These are phyloP conservation scores for Cheilosia vulpina DNA, from an alignment of 2,888 invertebrate species.

Conservation along the genomic window DNA sequence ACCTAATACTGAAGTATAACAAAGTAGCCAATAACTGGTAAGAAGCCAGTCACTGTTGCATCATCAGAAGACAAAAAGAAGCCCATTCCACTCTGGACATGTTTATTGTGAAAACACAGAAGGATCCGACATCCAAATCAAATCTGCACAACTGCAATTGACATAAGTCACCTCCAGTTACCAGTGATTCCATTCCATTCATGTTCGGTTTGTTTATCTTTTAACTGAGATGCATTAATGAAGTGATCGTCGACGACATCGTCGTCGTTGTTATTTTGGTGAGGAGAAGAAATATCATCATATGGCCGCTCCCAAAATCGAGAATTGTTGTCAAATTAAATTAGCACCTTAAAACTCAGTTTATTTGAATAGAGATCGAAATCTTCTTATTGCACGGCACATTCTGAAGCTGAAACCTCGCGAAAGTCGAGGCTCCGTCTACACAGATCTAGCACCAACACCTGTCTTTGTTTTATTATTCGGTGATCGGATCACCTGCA, in stretches of 20 bases:
- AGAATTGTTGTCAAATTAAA: conserved; percentile 69
- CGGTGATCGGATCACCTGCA: conserved; percentile 50
- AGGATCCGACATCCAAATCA: conserved; percentile 30
- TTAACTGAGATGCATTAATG: conserved; percentile 58
- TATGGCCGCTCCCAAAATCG: conserved; percentile 63
- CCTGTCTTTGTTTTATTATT: conserved; percentile 59
- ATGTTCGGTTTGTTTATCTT: conserved; percentile 59
- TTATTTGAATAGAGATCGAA: conserved; percentile 68
- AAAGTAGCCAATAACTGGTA: neutral
- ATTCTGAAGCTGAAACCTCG: conserved; percentile 15
- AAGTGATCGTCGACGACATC: conserved; percentile 60
- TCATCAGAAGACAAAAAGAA: conserved; percentile 16
- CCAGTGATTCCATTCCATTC: conserved; percentile 40
- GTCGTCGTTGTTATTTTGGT: neutral
- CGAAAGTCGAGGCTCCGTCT: conserved; percentile 19
- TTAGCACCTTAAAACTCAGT: conserved; percentile 69
- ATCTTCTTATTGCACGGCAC: conserved; percentile 63
- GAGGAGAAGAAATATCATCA: conserved; percentile 37
- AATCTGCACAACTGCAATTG: conserved; percentile 60
- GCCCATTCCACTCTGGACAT: conserved; percentile 47
- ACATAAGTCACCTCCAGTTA: conserved; percentile 59
- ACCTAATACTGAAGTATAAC: neutral
- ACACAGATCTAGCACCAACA: conserved; percentile 26
- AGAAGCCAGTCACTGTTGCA: neutral
- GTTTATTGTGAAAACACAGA: conserved; percentile 7